Evolutionary conservation across 2,797 vertebrate genomes (phyloP), one percentile per base, ranked within the genome.

Genomic region (Tauraco hartlaubi): DNA sequence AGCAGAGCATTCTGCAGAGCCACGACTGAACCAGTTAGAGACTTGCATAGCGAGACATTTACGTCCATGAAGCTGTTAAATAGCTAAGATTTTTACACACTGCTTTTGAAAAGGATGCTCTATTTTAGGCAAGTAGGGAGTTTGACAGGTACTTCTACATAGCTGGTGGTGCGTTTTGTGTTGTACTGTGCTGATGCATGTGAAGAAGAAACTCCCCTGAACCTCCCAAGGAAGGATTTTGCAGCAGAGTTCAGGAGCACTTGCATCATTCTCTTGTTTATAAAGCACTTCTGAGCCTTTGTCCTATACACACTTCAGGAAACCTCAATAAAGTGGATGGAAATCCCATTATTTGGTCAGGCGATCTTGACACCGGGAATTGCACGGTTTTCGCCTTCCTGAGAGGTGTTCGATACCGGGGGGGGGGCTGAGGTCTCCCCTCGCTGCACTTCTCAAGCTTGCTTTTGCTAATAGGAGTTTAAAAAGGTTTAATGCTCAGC

Each of bases 1-100:
- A 90, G 75, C 37, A 66, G 78, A 90, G 44, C 39, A 10, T 94
- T 86, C 73, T 73, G 33, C 69, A 69, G 35, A 81, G 72, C 74
- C 54, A 21, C 9, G 22, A 46, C 11, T 75, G 67, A 90, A 58
- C 0, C 2, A 83, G 54, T 46, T 72, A 64, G 69, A 37, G 55
- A 51, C n/a, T 69, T 77, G 33, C 15, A 21, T 3, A 9, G 41
- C 2, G 2, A 54, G 63, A 76, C 16, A 52, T 85, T 56, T 33
- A 85, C 69, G 46, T 72, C 39, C 54, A 5, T 10, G 9, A 39
- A 62, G 67, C 67, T 88, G 39, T 64, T 87, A 49, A 12, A 25
- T 31, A 64, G 73, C 41, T 74, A 84, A 26, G 78, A 5, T 73
- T 92, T 83, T 62, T 52, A 31, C 31, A 41, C 5, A 2, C 0